Evolutionary conservation across 2,888 invertebrate species (phyloP), one percentile per base, ranked within the genome.

Genomic region (Heliconius erato): DNA sequence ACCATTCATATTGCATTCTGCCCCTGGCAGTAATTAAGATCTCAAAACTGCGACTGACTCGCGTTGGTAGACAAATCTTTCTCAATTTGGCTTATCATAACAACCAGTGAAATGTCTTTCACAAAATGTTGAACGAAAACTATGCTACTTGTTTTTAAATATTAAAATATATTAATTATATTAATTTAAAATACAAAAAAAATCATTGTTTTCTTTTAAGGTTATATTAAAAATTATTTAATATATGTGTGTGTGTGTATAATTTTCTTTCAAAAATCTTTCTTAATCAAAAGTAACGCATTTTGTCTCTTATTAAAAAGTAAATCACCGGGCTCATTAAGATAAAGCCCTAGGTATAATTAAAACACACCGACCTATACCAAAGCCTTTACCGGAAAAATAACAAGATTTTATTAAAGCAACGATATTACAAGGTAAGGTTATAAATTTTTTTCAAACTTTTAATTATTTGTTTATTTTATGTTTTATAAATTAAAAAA

Each of bases 21-120:
- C 94, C 92, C 88, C 88, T 87, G 92, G 95, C 94, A 89, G 90
- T 93, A 94, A 95, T 95, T 95, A 95, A 93, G 93, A 92, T 92
- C 92, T 91, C 92, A 92, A 91, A 93, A 92, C 89, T 92, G 92
- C 92, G 89, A 91, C 91, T 89, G 90, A 91, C 90, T 92, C 91
- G 91, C 91, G 90, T 89, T 89, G 89, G 89, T 90, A 89, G 89
- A 90, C 89, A 90, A 91, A 92, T 91, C 88, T 88, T 88, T 88
- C 90, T 89, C 89, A 87, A 82, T 84, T 84, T 82, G 63, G 72
- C 83, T 84, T 84, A 77, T 79, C 76, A 81, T 81, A 81, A 81
- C 71, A 78, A 63, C 26, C 32, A 72, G 32, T 81, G 69, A 78
- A 81, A 81, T 81, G n/a, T 71, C 77, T 65, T 72, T 74, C 32